Conservation (phyloP, 1,140 invertebrate species). For the Drosophila novamexicana region DNA sequence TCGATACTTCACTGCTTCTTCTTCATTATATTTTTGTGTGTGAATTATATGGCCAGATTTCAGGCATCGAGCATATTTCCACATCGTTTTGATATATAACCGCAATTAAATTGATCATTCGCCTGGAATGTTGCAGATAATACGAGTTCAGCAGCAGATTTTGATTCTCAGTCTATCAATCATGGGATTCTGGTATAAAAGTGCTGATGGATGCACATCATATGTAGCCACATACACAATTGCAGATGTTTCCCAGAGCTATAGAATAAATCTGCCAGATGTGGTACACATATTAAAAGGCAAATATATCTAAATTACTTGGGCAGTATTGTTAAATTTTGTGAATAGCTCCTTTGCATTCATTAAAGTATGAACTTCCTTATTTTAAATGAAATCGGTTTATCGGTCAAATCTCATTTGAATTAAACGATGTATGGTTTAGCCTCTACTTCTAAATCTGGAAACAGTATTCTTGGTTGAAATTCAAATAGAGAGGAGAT, state of each 20-base stretch:
- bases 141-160: constrained; percentile 25
- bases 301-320: not conserved
- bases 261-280: not conserved
- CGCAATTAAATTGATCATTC: constrained; percentile 53
- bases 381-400: too few relatives aligned
- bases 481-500: too few relatives aligned
- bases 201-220: constrained; percentile 50
- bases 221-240: constrained; percentile 19
- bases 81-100: constrained; percentile 62
- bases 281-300: not conserved
- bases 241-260: constrained; percentile 1
- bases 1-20: not conserved
- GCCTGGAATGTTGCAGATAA: constrained; percentile 56
- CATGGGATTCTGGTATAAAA: constrained; percentile 26
- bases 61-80: constrained; percentile 34
- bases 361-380: too few relatives aligned
- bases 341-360: too few relatives aligned
- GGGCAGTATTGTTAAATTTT: too few relatives aligned
- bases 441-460: too few relatives aligned
- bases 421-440: too few relatives aligned
- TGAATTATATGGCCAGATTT: constrained; percentile 52
- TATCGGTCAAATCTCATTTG: too few relatives aligned
- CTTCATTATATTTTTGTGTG: constrained; percentile 6
- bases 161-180: constrained; percentile 65
- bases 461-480: too few relatives aligned